Conservation (phyloP, 2,888 invertebrate species). For the Stegophylla sp. region DNA sequence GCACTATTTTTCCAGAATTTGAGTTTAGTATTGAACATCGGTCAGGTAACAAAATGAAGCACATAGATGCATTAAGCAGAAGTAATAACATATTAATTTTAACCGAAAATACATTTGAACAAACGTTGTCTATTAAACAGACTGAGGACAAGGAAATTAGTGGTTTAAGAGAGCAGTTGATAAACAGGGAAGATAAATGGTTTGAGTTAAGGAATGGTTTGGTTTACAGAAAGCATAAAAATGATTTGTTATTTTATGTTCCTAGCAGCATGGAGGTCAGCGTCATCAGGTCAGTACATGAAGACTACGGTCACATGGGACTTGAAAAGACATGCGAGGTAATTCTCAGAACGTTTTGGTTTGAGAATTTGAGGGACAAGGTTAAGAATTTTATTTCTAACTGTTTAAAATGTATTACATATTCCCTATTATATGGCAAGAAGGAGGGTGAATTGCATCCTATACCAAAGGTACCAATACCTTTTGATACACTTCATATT, state of each 20-base stretch:
- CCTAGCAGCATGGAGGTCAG: slow-evolving; percentile 13
- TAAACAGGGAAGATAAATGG: not conserved
- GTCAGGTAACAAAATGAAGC: slow-evolving; percentile 62
- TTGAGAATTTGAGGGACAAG: slow-evolving; percentile 13
- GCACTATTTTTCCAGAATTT: slow-evolving; percentile 63
- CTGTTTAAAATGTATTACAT: slow-evolving; percentile 21
- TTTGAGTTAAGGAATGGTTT: slow-evolving; percentile 32
- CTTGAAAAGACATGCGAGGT: slow-evolving; percentile 18
- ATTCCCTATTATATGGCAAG: slow-evolving; percentile 31
- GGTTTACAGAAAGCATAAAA: slow-evolving; percentile 16
- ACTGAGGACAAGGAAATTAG: slow-evolving; percentile 9
- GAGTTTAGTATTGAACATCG: slow-evolving; percentile 62
- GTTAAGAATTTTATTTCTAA: slow-evolving; percentile 23
- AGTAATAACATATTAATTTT: slow-evolving; percentile 4
- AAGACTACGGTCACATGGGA: slow-evolving; percentile 13
- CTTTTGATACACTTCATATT: slow-evolving; percentile 21
- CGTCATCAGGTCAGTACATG: slow-evolving; percentile 26
- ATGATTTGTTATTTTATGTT: slow-evolving; percentile 17
- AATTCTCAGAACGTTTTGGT: slow-evolving; percentile 24
- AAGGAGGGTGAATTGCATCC: slow-evolving; percentile 19
- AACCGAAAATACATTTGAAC: slow-evolving; percentile 27
- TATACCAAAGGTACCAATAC: slow-evolving; percentile 10
- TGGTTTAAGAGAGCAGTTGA: no score
- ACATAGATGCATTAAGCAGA: slow-evolving; percentile 63
- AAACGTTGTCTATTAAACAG: slow-evolving; percentile 15